Percentiles rank a stretch among this genome's conserved stretches.
Evolutionary conservation across 2,888 invertebrate species (phyloP).

Genomic region (Hoplodrina blanda): DNA sequence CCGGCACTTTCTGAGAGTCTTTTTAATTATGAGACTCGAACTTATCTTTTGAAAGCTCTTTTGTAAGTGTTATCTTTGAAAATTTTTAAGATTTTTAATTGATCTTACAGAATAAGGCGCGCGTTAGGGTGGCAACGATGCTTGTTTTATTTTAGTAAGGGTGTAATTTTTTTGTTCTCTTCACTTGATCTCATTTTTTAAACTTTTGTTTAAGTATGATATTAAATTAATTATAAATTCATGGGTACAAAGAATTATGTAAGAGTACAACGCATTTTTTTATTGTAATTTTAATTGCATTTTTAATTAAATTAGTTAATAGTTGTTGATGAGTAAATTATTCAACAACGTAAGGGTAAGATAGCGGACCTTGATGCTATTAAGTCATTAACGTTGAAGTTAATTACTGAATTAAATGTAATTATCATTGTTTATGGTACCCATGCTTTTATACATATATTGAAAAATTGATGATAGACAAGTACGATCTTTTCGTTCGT

Average conservation of each 20-base stretch:
- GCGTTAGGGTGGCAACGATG: constrained; percentile 24
- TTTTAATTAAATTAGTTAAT: constrained; percentile 18
- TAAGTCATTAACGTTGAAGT: constrained; percentile 42
- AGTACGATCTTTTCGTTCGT: background rate
- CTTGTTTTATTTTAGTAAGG: constrained; percentile 7
- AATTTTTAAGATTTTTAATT: constrained; percentile 68
- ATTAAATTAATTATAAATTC: no score
- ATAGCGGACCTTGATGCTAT: constrained; percentile 26
- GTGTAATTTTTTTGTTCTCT: background rate
- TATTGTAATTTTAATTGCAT: background rate
- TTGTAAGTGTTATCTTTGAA: constrained; percentile 62
- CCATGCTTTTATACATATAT: background rate
- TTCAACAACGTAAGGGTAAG: constrained; percentile 8
- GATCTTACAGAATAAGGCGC: constrained; percentile 50
- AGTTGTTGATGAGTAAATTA: constrained; percentile 12
- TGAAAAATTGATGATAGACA: background rate
- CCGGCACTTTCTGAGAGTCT: constrained; percentile 48
- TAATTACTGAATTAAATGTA: constrained; percentile 25
- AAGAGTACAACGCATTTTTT: no score
- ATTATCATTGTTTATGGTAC: constrained; percentile 20
- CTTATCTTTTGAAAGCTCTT: constrained; percentile 61
- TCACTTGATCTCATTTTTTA: background rate
- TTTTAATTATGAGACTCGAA: constrained; percentile 65
- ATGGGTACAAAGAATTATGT: no score
- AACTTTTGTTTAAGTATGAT: no score